Conservation (phyloP, 23 tunicate species). For the Styela clava region DNA sequence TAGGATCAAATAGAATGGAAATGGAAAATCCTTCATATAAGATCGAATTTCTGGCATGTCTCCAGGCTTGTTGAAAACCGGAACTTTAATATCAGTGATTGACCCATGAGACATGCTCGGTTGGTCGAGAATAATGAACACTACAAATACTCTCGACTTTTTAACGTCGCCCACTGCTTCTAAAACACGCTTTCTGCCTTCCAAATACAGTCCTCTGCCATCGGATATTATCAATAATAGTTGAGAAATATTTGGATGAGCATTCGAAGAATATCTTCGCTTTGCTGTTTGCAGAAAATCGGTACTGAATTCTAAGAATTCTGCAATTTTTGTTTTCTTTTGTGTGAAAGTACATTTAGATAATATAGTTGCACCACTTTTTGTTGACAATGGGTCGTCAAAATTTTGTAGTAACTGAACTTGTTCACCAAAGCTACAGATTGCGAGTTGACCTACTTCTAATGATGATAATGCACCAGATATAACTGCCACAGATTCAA, state of each 20-base stretch:
- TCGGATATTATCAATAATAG: slow-evolving; percentile 80
- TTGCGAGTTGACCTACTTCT: slow-evolving; percentile 81
- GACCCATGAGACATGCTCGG: slow-evolving; percentile 58
- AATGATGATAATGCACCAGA: slow-evolving; percentile 77
- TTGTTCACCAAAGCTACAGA: slow-evolving; percentile 82
- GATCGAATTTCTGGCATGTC: slow-evolving; percentile 78
- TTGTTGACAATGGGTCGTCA: slow-evolving; percentile 72
- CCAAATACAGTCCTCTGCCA: slow-evolving; percentile 72
- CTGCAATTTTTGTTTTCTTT: slow-evolving; percentile 76
- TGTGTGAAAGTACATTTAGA: slow-evolving; percentile 70
- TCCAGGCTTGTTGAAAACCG: slow-evolving; percentile 56
- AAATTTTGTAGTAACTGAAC: slow-evolving; percentile 63
- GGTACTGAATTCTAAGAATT: slow-evolving; percentile 51
- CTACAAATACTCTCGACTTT: slow-evolving; percentile 61
- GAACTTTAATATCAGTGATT: slow-evolving; percentile 82
- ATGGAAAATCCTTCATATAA: slow-evolving; percentile 91
- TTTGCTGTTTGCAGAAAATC: slow-evolving; percentile 52
- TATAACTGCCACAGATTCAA: slow-evolving; percentile 89
- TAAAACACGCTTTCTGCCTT: slow-evolving; percentile 73
- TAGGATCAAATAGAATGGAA: slow-evolving; percentile 86
- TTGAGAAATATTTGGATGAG: slow-evolving; percentile 68
- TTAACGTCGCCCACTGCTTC: slow-evolving; percentile 55
- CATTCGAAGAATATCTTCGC: slow-evolving; percentile 30
- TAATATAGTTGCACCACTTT: slow-evolving; percentile 66
- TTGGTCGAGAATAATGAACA: slow-evolving; percentile 85